These are phyloP conservation scores for Formicarius rufipectus DNA, from an alignment of 2,113 vertebrate genomes.

Conservation along the genomic window DNA sequence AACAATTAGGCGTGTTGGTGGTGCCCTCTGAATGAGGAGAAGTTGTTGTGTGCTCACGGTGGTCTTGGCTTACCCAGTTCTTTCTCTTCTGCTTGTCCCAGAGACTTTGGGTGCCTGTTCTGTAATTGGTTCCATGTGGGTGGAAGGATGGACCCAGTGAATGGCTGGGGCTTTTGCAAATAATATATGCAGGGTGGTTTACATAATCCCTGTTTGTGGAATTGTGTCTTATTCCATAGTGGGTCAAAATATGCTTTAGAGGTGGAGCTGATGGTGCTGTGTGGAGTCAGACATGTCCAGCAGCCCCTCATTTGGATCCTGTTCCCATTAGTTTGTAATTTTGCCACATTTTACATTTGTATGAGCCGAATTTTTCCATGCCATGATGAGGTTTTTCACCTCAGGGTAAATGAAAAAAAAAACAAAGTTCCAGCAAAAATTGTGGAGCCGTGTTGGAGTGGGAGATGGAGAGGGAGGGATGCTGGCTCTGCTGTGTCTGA, in stretches of 20 bases:
- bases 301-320: background rate
- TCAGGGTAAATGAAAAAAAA: background rate
- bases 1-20: background rate
- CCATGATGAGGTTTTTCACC: background rate
- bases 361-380: conserved; percentile 31
- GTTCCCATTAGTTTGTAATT: background rate
- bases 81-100: conserved; percentile 4
- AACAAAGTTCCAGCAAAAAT: background rate
- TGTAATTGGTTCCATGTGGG: conserved; percentile 27
- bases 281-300: background rate
- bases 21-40: background rate
- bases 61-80: background rate
- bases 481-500: background rate
- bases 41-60: background rate
- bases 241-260: conserved; percentile 36
- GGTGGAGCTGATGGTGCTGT: conserved; percentile 1
- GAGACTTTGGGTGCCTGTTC: background rate
- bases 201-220: conserved; percentile 10
- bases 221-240: background rate
- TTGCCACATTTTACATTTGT: background rate
- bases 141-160: background rate
- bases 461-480: background rate
- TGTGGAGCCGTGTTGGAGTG: fast-evolving
- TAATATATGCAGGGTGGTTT: conserved; percentile 25
- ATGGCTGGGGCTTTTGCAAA: background rate